Evolutionary conservation across 2,797 vertebrate genomes (phyloP).

Genomic region (Halcyon smyrnensis): DNA sequence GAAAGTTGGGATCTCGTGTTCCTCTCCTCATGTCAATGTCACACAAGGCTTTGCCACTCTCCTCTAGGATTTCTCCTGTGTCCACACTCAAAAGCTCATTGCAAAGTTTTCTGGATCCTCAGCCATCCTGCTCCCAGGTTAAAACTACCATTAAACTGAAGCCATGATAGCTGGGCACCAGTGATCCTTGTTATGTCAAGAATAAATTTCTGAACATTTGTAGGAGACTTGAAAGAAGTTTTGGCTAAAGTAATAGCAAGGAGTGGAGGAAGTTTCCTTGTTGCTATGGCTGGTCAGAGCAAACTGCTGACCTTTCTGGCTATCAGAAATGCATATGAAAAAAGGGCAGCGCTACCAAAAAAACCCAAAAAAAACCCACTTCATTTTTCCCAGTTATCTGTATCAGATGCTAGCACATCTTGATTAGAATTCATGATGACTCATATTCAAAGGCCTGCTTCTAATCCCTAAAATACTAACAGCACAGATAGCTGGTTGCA

Average conservation of each 20-base stretch:
- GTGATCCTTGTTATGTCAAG: background rate
- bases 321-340: background rate
- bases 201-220: background rate
- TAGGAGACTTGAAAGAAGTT: background rate
- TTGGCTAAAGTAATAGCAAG: background rate
- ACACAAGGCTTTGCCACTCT: background rate
- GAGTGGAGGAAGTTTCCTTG: background rate
- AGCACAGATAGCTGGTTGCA: background rate
- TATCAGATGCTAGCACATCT: background rate
- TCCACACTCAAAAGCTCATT: background rate
- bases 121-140: background rate
- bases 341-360: background rate
- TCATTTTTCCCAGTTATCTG: background rate
- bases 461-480: background rate
- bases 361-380: fast-evolving
- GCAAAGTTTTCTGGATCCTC: background rate
- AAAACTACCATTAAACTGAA: background rate
- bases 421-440: slow-evolving; percentile 21
- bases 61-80: background rate
- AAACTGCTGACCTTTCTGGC: background rate
- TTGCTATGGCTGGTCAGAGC: background rate
- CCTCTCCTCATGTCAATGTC: background rate
- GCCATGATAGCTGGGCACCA: background rate
- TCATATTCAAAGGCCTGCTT: background rate
- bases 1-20: background rate